These are phyloP conservation scores for Spatulosminthurus flaviceps DNA, from an alignment of 2,888 invertebrate species.

Conservation along the genomic window DNA sequence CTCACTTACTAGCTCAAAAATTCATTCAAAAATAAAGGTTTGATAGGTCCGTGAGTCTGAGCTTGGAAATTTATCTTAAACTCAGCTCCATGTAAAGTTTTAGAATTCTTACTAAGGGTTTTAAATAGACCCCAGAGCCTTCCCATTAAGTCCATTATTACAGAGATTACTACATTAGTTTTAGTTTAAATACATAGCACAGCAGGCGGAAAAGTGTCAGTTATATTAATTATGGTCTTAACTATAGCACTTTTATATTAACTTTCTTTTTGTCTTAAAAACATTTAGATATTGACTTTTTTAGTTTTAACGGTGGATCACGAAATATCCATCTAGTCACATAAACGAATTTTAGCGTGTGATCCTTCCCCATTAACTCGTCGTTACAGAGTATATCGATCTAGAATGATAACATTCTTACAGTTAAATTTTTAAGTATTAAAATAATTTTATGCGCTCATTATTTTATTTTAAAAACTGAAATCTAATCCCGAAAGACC, in stretches of 20 bases:
- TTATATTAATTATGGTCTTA: background rate
- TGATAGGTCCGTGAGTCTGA: no score
- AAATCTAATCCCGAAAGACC: no score
- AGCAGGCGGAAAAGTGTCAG: background rate
- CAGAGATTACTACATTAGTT: background rate
- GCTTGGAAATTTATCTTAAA: no score
- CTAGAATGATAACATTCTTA: constrained; percentile 69
- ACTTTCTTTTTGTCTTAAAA: background rate
- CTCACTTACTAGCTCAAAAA: no score
- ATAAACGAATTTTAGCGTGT: constrained; percentile 97
- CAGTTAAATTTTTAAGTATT: no score
- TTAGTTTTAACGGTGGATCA: constrained; percentile 85
- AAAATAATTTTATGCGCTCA: background rate
- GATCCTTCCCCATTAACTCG: constrained; percentile 97
- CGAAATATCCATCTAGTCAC: constrained; percentile 97
- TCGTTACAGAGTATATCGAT: constrained; percentile 99
- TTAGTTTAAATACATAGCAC: background rate
- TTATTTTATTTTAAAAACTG: no score
- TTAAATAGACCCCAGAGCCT: no score
- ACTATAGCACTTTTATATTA: background rate
- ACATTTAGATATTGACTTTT: constrained; percentile 70
- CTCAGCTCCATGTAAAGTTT: no score
- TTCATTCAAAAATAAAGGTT: no score
- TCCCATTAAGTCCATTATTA: no score
- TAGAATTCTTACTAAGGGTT: no score